Evolutionary conservation across 1,140 invertebrate species (phyloP).

Genomic region (Carposina sasakii): DNA sequence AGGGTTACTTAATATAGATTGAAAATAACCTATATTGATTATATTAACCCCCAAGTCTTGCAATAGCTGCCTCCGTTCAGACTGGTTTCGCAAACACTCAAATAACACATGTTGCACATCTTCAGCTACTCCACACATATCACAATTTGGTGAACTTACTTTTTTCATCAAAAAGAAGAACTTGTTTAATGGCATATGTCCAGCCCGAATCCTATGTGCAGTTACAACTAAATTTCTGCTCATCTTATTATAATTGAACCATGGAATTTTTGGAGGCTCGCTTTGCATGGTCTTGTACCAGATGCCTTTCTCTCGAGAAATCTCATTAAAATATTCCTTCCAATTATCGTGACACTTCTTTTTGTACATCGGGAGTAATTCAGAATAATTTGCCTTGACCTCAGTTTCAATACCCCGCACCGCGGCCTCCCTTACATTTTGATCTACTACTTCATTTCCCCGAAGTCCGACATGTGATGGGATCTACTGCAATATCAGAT

Average conservation of each 20-base stretch:
- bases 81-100: background rate
- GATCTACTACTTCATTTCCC: too few relatives aligned
- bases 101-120: background rate
- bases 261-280: background rate
- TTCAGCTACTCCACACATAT: background rate
- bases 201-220: background rate
- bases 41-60: too few relatives aligned
- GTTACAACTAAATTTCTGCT: background rate
- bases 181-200: background rate
- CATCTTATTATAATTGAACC: background rate
- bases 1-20: too few relatives aligned
- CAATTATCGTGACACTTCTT: background rate
- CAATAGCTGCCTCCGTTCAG: background rate
- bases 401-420: too few relatives aligned
- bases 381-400: too few relatives aligned
- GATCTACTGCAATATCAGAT: too few relatives aligned
- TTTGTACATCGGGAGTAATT: background rate
- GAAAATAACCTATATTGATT: too few relatives aligned
- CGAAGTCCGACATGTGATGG: too few relatives aligned
- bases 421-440: too few relatives aligned
- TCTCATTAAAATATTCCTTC: background rate
- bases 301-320: background rate
- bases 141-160: background rate
- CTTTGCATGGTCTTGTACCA: constrained; percentile 3
- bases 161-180: background rate